Percentiles rank a stretch among this genome's conserved stretches.
These are phyloP conservation scores for Pentamera pediparva DNA, from an alignment of 53 echinoderm and acorn worm species.

Conservation along the genomic window DNA sequence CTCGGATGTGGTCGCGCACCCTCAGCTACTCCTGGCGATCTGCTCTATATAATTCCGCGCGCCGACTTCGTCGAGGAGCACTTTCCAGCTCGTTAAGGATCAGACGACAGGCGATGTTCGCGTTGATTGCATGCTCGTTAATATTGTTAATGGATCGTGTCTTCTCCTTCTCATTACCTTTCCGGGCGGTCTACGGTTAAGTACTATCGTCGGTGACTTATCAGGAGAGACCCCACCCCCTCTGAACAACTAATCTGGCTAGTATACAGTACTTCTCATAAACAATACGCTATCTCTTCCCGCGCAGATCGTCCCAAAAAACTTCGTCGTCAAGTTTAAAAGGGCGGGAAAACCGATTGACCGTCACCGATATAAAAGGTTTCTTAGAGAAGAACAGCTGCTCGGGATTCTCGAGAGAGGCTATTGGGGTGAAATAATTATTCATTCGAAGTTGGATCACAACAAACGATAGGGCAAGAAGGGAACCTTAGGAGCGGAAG, in stretches of 20 bases:
- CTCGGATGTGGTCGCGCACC: too few relatives aligned
- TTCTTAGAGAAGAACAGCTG: background rate
- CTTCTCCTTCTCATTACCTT: background rate
- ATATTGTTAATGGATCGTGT: slow-evolving; percentile 19
- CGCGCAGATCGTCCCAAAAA: too few relatives aligned
- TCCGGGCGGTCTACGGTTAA: slow-evolving; percentile 13
- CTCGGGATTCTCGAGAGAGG: slow-evolving; percentile 2
- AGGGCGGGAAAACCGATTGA: slow-evolving; percentile 2
- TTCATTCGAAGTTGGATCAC: background rate
- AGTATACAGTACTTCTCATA: too few relatives aligned
- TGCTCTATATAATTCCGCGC: slow-evolving; percentile 20
- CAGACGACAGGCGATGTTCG: slow-evolving; percentile 16
- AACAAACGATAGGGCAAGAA: too few relatives aligned
- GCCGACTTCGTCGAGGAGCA: slow-evolving; percentile 6
- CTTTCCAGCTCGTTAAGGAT: slow-evolving; percentile 24
- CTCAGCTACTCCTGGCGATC: background rate
- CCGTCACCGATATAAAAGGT: background rate
- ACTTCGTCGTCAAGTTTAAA: background rate
- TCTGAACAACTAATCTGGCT: background rate
- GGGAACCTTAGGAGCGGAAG: too few relatives aligned
- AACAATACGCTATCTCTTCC: too few relatives aligned
- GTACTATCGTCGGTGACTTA: slow-evolving; percentile 10
- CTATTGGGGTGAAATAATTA: slow-evolving; percentile 2
- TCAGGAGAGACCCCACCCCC: slow-evolving; percentile 4
- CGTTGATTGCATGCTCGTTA: background rate